Base-by-base conservation (phyloP, 1,140 invertebrate species). In the Coptotermes formosanus region DNA sequence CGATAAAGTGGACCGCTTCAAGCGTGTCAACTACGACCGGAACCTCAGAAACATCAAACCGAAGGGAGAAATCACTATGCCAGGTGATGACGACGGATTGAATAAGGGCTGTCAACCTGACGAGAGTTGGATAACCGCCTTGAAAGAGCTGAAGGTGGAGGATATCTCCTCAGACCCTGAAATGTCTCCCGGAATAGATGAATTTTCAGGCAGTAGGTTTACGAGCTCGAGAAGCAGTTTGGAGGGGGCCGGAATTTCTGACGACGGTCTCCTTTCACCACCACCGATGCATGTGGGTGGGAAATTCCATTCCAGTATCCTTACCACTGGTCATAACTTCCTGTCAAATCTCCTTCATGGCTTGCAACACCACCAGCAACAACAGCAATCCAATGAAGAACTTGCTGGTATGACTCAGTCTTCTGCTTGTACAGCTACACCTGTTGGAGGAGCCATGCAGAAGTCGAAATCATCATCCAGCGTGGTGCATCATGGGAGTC, bases 391-490 rank as follows among this genome's bases (percentile, higher is more conserved):
- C 89, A 90, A 88, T 88, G 75, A 86, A 89, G 90, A 87, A 91
- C 90, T 90, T 90, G 91, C 89, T 89, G 91, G 91, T 92, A 92
- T 91, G 91, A 91, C n/a, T 43, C 43, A 23, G 45, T 75, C 64
- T 75, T 75, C 64, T 75, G n/a, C 81, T 44, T 25, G n/a, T 30
- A n/a, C 55, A 85, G 75, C 45, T 88, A 87, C 88, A 75, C 69
- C 88, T 75, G 86, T 88, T 88, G 88, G 89, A 87, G 89, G 88
- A 89, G 94, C 93, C 88, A 97, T 97, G 96, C 96, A 97, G 93
- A 97, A 97, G 91, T 96, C 95, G 88, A 96, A 96, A 89, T 96
- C 95, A 16, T 96, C 96, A 86, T 96, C 95, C 88, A 96, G 95
- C 91, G 96, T 97, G 89, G 95, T 97, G 89, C 96, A 96, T 89